Base-by-base conservation (phyloP, 2,888 invertebrate genomes). In the Synergus japonicus region DNA sequence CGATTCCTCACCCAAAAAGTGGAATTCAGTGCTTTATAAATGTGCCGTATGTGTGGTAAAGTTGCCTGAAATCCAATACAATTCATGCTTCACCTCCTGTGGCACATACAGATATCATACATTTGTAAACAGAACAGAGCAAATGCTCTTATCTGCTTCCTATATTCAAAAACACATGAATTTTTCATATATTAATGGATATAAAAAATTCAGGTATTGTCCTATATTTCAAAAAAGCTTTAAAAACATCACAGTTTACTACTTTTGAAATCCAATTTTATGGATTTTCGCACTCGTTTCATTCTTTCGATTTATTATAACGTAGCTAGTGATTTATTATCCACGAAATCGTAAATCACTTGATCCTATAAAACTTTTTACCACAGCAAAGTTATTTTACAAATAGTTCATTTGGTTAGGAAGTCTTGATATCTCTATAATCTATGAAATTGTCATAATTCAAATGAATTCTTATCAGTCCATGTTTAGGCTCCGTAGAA, bases 81-180 rank as follows among this genome's bases (percentile, higher is more conserved):
- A 73, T 73, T 54, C 73, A 73, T 37, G 54, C 49, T 73, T 73
- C 73, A 54, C 54, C 54, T 73, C 73, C 54, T 29, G 9, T 54
- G 54, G 54, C 73, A 69, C 46, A 46, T 69, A 22, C 73, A 73
- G 54, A 73, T 49, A 73, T 73, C 54, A 49, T 73, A 73, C 54
- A 73, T 73, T 73, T 29, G 37, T 73, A 69, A 69, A 69, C 46
- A 69, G 69, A 69, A 69, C 49, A 69, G 46, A 46, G 49, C 29
- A 29, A 69, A 69, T 46, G 69, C 69, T 69, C 49, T 69, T 49
- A 46, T 46, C 46, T 8, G 69, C 29, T 69, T 49, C 69, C 15
- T 44, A 46, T 46, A 22, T 58, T 58, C 58, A 18, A 9, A 18
- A 18, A 10, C 15, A 22, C 8, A 69, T 69, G 46, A 4, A 46